These are phyloP conservation scores for Palaemon carinicauda DNA, from an alignment of 1,140 invertebrate genomes.

Conservation along the genomic window DNA sequence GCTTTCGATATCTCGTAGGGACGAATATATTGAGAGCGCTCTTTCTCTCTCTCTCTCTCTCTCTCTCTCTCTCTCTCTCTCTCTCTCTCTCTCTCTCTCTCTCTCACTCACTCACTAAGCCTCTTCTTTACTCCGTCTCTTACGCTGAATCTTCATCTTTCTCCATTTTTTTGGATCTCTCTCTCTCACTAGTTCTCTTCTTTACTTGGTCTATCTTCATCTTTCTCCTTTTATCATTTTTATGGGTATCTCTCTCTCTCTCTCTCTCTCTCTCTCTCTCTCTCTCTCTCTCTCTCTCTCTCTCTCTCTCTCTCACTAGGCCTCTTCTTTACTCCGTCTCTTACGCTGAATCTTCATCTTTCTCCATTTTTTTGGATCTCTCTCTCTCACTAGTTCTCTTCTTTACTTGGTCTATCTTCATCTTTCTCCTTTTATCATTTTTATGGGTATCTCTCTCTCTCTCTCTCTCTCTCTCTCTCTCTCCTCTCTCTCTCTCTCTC, in stretches of 20 bases:
- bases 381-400: neutral
- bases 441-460: neutral
- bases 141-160: neutral
- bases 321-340: too few species aligned
- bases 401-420: neutral
- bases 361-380: neutral
- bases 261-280: slow-evolving; percentile 7
- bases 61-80: neutral
- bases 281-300: slow-evolving; percentile 7
- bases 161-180: neutral
- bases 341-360: neutral
- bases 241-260: neutral
- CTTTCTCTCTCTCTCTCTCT: too few species aligned
- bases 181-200: neutral
- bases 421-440: neutral
- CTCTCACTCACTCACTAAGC: neutral
- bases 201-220: neutral
- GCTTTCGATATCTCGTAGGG: too few species aligned
- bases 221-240: neutral
- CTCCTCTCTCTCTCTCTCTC: slow-evolving; percentile 3
- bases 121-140: too few species aligned
- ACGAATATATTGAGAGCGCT: too few species aligned
- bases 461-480: slow-evolving; percentile 1
- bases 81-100: slow-evolving; percentile 1
- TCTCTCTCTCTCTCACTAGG: neutral